Conservation (phyloP, 2,113 vertebrate species). For the Paedocypris sp. region DNA sequence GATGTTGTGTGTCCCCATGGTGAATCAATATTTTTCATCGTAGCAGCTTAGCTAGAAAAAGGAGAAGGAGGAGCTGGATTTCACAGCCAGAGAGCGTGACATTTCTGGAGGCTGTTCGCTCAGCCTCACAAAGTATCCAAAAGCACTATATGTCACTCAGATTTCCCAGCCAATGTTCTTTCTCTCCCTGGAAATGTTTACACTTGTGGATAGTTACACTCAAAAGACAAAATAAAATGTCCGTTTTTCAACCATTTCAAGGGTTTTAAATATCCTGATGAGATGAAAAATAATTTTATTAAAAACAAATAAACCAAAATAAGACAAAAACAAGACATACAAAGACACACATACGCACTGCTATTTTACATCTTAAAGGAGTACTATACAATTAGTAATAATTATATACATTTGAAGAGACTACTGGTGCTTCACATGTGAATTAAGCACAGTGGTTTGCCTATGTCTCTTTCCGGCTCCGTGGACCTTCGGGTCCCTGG, state of each 20-base stretch:
- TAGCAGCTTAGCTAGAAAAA: slow-evolving; percentile 28
- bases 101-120: slow-evolving; percentile 14
- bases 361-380: too few relatives aligned
- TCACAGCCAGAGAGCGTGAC: slow-evolving; percentile 18
- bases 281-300: too few relatives aligned
- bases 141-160: background rate
- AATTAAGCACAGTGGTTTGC: background rate
- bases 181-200: background rate
- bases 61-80: slow-evolving; percentile 33
- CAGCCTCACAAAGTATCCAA: background rate
- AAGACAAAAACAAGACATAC: too few relatives aligned
- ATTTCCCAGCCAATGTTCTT: background rate
- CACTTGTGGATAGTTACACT: background rate
- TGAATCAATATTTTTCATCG: slow-evolving; percentile 31
- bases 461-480: background rate
- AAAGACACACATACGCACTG: too few relatives aligned
- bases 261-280: background rate
- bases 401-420: too few relatives aligned
- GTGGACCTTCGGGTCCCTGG: background rate
- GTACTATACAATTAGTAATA: too few relatives aligned
- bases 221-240: background rate
- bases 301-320: too few relatives aligned
- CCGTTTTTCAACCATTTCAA: background rate
- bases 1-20: slow-evolving; percentile 15
- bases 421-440: background rate